These are phyloP conservation scores for Epinephelus lanceolatus DNA, from an alignment of 2,113 vertebrate genomes.

Conservation along the genomic window DNA sequence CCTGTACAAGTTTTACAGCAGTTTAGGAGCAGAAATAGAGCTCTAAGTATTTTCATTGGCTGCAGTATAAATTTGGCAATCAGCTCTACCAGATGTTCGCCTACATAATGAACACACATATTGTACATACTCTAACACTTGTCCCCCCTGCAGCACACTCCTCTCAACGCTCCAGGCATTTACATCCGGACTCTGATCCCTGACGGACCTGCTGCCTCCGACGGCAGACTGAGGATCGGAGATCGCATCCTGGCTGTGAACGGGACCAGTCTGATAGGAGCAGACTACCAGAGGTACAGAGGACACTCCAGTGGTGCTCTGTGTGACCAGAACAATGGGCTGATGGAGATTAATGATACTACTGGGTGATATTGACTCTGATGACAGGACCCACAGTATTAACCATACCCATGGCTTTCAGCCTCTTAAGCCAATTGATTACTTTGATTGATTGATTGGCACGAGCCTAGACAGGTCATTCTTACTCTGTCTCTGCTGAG, in stretches of 20 bases:
- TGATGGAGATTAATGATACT: slow-evolving; percentile 19
- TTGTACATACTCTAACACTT: neutral
- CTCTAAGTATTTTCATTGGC: neutral
- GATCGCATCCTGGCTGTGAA: slow-evolving; percentile 96
- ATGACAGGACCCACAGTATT: slow-evolving; percentile 14
- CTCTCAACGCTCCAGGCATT: slow-evolving; percentile 91
- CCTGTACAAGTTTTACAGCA: neutral
- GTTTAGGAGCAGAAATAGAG: neutral
- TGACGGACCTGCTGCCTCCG: slow-evolving; percentile 89
- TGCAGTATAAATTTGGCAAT: neutral
- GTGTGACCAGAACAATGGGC: neutral
- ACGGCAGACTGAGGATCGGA: slow-evolving; percentile 91
- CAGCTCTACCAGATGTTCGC: neutral
- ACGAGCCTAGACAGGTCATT: slow-evolving; percentile 28
- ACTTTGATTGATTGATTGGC: slow-evolving; percentile 56
- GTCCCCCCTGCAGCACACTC: slow-evolving; percentile 89
- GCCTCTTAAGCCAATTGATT: slow-evolving; percentile 45
- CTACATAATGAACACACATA: neutral
- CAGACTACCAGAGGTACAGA: slow-evolving; percentile 93
- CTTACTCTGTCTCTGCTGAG: slow-evolving; percentile 64
- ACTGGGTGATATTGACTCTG: slow-evolving; percentile 16
- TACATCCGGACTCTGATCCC: slow-evolving; percentile 96
- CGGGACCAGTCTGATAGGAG: slow-evolving; percentile 92
- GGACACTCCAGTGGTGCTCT: neutral
- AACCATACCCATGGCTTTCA: slow-evolving; percentile 29